These are phyloP conservation scores for Candoia aspera DNA, from an alignment of 2,113 vertebrate genomes.

Conservation along the genomic window DNA sequence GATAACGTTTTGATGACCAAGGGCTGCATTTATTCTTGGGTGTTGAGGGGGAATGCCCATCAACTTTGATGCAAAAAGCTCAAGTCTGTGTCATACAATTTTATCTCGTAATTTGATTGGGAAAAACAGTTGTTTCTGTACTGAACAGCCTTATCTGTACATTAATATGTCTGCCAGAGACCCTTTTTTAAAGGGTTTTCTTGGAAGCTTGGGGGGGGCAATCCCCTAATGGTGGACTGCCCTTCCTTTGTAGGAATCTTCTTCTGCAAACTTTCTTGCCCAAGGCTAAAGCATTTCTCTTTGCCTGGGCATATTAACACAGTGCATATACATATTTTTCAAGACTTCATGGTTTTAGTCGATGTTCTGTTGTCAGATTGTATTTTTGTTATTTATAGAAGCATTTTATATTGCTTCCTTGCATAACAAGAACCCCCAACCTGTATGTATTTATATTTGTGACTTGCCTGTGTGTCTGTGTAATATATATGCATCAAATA, in stretches of 20 bases:
- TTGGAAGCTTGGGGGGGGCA: neutral
- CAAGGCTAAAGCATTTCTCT: neutral
- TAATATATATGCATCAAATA: neutral
- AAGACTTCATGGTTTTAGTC: neutral
- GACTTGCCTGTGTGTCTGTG: neutral
- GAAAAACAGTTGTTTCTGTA: neutral
- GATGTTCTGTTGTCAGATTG: neutral
- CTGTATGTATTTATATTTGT: neutral
- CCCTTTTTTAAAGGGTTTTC: neutral
- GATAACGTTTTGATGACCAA: neutral
- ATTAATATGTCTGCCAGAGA: neutral
- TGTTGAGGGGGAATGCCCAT: neutral
- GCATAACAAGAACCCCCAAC: neutral
- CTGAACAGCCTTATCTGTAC: neutral
- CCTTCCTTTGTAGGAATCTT: neutral
- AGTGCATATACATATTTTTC: neutral
- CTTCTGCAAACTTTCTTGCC: neutral
- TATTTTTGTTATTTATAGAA: neutral
- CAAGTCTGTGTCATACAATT: fast-evolving
- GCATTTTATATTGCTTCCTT: neutral
- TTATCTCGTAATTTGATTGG: neutral
- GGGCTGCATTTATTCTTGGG: neutral
- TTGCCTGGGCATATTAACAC: neutral
- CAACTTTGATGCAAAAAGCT: neutral
- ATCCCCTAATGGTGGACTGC: neutral